Evolutionary conservation across 2,113 vertebrate genomes (phyloP).

Genomic region (Pluvianellus socialis): DNA sequence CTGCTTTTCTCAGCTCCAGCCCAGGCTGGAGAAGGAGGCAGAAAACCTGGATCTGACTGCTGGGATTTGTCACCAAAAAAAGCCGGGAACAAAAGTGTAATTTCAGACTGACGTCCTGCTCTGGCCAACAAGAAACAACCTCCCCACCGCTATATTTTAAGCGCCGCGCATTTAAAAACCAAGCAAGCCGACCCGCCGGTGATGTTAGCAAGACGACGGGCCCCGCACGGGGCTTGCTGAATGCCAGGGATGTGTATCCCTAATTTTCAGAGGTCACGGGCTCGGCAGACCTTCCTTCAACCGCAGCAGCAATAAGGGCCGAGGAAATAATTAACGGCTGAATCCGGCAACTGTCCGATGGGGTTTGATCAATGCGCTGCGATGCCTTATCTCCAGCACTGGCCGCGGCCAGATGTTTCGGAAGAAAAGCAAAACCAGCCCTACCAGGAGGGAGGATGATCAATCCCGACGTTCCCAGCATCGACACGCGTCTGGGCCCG

Average conservation of each 20-base stretch:
- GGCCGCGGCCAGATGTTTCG: fast-evolving
- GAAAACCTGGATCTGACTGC: neutral
- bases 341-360: neutral
- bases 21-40: neutral
- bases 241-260: fast-evolving
- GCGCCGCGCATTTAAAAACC: neutral
- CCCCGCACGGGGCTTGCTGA: fast-evolving
- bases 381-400: neutral
- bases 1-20: neutral
- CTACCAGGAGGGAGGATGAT: neutral
- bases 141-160: no score
- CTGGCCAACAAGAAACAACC: neutral
- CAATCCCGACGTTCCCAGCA: neutral
- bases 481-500: neutral
- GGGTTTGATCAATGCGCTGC: neutral
- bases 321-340: neutral
- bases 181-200: fast-evolving
- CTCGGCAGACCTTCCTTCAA: neutral
- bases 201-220: fast-evolving
- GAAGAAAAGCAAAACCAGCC: neutral
- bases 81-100: neutral
- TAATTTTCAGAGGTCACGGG: neutral
- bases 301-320: neutral
- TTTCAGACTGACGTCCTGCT: neutral
- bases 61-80: neutral